Evolutionary conservation across 2,113 vertebrate genomes (phyloP).

Genomic region (Calidris pygmaea): DNA sequence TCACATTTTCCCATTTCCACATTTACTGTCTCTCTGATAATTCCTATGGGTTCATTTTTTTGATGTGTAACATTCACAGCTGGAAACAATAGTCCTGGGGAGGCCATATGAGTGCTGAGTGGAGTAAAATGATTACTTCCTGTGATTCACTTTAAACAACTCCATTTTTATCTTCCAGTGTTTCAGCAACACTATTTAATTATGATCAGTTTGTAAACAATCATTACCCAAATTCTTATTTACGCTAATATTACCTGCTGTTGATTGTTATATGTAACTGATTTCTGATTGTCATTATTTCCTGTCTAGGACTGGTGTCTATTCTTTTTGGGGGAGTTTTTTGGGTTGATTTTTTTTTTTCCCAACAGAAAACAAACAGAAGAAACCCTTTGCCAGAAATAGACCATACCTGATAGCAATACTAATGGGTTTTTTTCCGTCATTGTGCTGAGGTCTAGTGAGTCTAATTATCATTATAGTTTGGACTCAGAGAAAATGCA

Average conservation of each 20-base stretch:
- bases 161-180: not conserved
- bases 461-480: not conserved
- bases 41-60: not conserved
- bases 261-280: not conserved
- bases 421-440: not conserved
- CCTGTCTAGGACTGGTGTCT: not conserved
- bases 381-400: not conserved
- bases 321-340: not conserved
- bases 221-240: not conserved
- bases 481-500: not conserved
- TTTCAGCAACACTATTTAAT: not conserved
- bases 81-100: not conserved
- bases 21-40: not conserved
- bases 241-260: rapidly evolving
- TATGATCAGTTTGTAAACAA: not conserved
- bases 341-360: not conserved
- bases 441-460: not conserved
- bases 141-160: not conserved
- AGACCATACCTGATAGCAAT: not conserved
- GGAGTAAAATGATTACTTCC: not conserved
- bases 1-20: not conserved
- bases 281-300: not conserved
- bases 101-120: not conserved
- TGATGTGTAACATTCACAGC: not conserved
- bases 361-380: not conserved